Base-by-base conservation (phyloP, 2,888 invertebrate species). In the Tetragonisca angustula region DNA sequence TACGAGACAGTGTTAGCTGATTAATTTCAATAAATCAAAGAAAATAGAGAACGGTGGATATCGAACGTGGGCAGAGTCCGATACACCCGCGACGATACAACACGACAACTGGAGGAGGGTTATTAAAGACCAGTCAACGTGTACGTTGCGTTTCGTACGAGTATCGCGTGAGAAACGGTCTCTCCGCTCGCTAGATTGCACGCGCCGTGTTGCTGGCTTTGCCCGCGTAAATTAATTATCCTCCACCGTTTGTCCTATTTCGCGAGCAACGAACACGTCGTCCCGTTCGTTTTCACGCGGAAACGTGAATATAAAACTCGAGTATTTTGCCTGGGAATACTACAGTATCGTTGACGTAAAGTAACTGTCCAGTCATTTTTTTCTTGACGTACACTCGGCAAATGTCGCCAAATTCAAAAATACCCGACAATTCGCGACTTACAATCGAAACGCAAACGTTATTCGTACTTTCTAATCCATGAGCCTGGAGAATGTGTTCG, bases 221-320 rank as follows among this genome's bases (percentile, higher is more conserved):
- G 92, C 92, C 92, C 90, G 87, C 88, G 91, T 91, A 91, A 92
- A 92, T 92, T 92, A 92, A 92, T 92, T 92, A 92, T 86, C 84
- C 84, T 83, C 69, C 86, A 79, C 81, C 81, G 78, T 86, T 87
- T 89, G 86, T 88, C 89, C 89, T 83, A 87, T 87, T 88, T 89
- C 76, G 68, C 59, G 68, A 43, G 64, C 69, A 52, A 72, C 72
- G 61, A 86, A 81, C 64, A 67, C 76, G 9, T 2, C n/a, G 36
- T 65, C 43, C 19, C 50, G 61, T 27, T 36, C 43, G 17, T 69
- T 64, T 70, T 17, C 19, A 19, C 36, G 32, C 11, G 21, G 19
- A 27, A 32, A 21, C 32, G 27, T 4, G 27, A 32, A 19, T 27
- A 13, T 3, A 19, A 21, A 64, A 62, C 19, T 59, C 5, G n/a